Conservation (phyloP, 2,113 vertebrate genomes). For the Prionailurus viverrinus region DNA sequence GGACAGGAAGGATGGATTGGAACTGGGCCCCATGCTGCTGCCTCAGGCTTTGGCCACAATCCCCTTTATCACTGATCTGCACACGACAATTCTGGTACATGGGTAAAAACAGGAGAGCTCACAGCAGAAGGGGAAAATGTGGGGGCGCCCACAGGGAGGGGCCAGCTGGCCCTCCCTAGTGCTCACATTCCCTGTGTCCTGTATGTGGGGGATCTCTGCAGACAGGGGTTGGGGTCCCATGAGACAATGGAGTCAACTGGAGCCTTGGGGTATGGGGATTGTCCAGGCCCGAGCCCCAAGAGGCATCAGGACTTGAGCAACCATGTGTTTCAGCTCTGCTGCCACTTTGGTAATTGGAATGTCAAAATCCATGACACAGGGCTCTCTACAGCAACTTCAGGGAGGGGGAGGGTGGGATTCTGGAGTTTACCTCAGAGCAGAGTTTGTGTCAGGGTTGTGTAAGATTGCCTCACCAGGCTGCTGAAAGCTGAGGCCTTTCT, state of each 20-base stretch:
- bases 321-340: constrained; percentile 19
- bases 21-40: neutral
- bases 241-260: neutral
- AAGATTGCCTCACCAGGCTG: constrained; percentile 70
- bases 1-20: neutral
- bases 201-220: neutral
- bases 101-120: neutral
- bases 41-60: neutral
- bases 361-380: constrained; percentile 64
- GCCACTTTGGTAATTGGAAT: constrained; percentile 32
- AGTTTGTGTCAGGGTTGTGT: constrained; percentile 42
- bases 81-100: neutral
- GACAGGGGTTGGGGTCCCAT: neutral
- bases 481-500: neutral
- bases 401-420: neutral
- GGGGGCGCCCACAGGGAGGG: too few relatives aligned
- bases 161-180: accelerated
- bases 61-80: neutral
- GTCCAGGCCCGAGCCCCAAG: neutral
- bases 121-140: neutral
- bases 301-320: constrained; percentile 61
- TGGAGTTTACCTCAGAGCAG: constrained; percentile 30
- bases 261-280: neutral
- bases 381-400: constrained; percentile 44
- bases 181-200: neutral